Evolutionary conservation across 2,113 vertebrate genomes (phyloP).

Genomic region (Aleadryas rufinucha): DNA sequence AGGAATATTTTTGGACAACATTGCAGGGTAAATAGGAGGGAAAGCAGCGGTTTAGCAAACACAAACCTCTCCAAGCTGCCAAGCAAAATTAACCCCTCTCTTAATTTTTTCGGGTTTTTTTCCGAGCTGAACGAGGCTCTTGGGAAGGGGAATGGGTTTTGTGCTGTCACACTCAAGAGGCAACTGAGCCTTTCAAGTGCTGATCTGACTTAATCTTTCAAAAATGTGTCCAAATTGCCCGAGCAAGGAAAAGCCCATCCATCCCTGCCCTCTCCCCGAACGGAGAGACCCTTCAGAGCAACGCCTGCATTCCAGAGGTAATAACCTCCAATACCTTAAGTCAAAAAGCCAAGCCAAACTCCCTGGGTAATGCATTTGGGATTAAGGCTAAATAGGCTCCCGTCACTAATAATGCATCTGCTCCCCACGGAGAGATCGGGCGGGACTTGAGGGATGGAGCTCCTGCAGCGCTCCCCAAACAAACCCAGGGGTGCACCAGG

Average conservation of each 20-base stretch:
- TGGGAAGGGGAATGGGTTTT: neutral
- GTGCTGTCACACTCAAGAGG: neutral
- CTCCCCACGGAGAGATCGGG: neutral
- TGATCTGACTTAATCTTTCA: constrained; percentile 19
- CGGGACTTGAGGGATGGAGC: constrained; percentile 37
- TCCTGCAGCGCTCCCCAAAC: constrained; percentile 23
- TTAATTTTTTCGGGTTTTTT: neutral
- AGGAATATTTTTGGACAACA: neutral
- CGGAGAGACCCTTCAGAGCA: neutral
- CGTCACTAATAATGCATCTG: constrained; percentile 19
- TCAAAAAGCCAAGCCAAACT: constrained; percentile 1
- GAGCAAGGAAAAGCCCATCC: neutral
- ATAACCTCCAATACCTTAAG: constrained; percentile 26
- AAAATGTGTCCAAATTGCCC: neutral
- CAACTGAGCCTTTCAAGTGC: neutral
- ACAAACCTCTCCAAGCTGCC: neutral
- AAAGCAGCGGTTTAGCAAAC: neutral
- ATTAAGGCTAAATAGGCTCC: constrained; percentile 61
- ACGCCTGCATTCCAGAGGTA: constrained; percentile 16
- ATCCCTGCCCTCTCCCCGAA: neutral
- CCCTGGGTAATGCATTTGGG: constrained; percentile 61
- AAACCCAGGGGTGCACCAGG: neutral
- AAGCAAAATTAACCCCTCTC: neutral
- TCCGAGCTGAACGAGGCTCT: neutral
- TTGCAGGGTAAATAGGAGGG: neutral